Conservation (phyloP, 2,797 vertebrate species). For the Paratrypauchen microcephalus region DNA sequence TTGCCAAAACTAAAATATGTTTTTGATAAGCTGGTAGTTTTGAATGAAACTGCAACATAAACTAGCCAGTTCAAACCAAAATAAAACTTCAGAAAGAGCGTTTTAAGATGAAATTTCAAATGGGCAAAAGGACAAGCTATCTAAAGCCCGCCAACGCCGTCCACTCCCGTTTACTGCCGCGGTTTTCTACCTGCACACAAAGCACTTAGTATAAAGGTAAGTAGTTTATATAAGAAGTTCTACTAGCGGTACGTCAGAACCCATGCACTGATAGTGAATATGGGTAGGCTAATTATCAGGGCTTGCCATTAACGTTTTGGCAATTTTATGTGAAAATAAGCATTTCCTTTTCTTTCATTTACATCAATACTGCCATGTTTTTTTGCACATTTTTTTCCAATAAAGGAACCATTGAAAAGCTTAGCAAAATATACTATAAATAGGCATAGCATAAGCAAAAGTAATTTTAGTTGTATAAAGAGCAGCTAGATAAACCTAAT, state of each 20-base stretch:
- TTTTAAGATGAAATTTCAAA: not conserved
- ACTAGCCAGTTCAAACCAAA: not conserved
- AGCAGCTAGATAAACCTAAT: too few relatives aligned
- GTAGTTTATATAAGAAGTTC: slow-evolving; percentile 34
- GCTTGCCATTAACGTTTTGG: not conserved
- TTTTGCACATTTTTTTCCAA: not conserved
- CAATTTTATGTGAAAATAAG: not conserved
- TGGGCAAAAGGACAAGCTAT: not conserved
- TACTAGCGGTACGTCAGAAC: slow-evolving; percentile 63
- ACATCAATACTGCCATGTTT: not conserved
- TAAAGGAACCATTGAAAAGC: too few relatives aligned
- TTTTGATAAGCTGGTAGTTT: not conserved
- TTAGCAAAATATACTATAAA: too few relatives aligned
- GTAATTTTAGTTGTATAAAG: too few relatives aligned
- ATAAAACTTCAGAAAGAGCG: not conserved
- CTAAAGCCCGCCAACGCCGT: not conserved
- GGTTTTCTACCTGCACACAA: slow-evolving; percentile 55
- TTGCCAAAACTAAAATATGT: not conserved
- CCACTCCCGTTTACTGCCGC: slow-evolving; percentile 1
- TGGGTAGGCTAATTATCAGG: slow-evolving; percentile 21
- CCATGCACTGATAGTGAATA: slow-evolving; percentile 65
- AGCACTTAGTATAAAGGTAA: slow-evolving; percentile 60
- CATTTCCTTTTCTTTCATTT: not conserved
- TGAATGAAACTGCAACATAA: not conserved
- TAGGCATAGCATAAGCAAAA: too few relatives aligned